Evolutionary conservation across 2,888 invertebrate species (phyloP), one percentile per base, ranked within the genome.

Genomic region (Terebella lapidaria): DNA sequence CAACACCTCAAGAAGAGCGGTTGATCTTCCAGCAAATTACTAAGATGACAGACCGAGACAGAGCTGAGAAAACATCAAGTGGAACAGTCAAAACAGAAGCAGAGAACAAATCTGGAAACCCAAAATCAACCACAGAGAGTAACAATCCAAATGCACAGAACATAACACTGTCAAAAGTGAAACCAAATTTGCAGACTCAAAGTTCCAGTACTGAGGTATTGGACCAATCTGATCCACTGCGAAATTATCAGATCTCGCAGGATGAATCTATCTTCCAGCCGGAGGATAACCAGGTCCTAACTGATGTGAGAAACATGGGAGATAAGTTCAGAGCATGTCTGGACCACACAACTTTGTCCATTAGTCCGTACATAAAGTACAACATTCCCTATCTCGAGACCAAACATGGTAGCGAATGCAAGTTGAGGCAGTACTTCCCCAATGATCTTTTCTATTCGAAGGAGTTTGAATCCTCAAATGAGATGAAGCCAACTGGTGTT

Each of bases 381-480:
- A 87, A 89, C 0, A 84, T 92, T 58, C 96, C 97, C 0, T 93
- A 89, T 81, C 81, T 94, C 65, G 93, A 93, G 81, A 90, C 92
- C 0, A 91, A 92, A 74, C 84, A 83, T 15, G 94, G 93, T 0
- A 85, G 88, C 49, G 87, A 87, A 68, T 92, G 92, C 63, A 68
- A 84, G 30, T 81, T 92, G 55, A 84, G 91, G 22, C 83, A 82
- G 54, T 90, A 87, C 75, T 91, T 91, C 67, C 88, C 89, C 0
- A 82, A 85, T 22, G 87, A 89, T 68, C 84, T 90, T 3, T 91
- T 87, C 74, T 88, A 86, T 80, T 90, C 91, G 1, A 56, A 65
- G 27, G 67, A 70, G 54, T 70, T 77, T 29, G 26, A 56, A 29
- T 1, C 18, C 20, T 10, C 35, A n/a, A n/a, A n/a, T n/a, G n/a